Evolutionary conservation across 2,888 invertebrate genomes (phyloP).

Genomic region (Holacanthella duospinosa): DNA sequence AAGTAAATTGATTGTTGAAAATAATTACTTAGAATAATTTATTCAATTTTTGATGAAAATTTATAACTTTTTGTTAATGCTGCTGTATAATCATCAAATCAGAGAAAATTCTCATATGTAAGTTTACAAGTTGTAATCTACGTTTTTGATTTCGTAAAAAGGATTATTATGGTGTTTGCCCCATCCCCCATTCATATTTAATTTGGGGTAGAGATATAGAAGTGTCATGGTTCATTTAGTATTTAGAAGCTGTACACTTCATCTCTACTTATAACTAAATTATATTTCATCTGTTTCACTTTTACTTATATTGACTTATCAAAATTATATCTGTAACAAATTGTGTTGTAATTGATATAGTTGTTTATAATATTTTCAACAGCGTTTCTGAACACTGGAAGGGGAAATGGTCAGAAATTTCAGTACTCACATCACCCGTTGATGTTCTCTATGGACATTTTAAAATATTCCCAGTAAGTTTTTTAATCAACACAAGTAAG

Average conservation of each 20-base stretch:
- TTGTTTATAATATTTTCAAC: no score
- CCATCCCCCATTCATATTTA: no score
- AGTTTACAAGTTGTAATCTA: neutral
- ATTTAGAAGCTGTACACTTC: no score
- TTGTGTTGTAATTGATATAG: no score
- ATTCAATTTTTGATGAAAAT: neutral
- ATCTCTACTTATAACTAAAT: no score
- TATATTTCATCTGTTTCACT: no score
- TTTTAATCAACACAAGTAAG: neutral
- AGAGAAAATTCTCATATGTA: neutral
- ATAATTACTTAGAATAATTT: neutral
- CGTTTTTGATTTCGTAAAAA: no score
- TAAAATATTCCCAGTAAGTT: slow-evolving; percentile 32
- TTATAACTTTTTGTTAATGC: neutral
- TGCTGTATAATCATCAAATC: neutral
- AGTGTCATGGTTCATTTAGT: no score
- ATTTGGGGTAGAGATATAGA: no score
- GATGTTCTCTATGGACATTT: slow-evolving; percentile 35
- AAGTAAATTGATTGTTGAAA: neutral
- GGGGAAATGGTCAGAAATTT: slow-evolving; percentile 32
- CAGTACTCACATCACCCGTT: slow-evolving; percentile 28
- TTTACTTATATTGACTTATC: no score
- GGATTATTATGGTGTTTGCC: no score
- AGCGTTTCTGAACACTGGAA: slow-evolving; percentile 30
- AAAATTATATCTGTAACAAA: no score